phyloP scores from a whole-genome alignment of 2,888 invertebrate species.

The Keiferia lycopersicella region DNA sequence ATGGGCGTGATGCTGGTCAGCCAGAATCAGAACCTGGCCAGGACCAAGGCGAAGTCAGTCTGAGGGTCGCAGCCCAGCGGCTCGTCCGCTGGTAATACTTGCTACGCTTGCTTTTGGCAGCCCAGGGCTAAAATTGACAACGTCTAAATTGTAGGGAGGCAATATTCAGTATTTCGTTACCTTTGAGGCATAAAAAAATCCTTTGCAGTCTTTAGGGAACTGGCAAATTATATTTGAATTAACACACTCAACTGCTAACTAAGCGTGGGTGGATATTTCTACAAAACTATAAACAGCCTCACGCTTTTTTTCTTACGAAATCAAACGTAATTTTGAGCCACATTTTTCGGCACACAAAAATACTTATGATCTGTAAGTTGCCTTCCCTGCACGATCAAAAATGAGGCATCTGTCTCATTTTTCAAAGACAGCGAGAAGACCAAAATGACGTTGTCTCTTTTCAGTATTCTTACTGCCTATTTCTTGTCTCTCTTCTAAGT shows the following conservation, averaged over 20 bases:
- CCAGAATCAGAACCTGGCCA: slow-evolving; percentile 62
- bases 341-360: no score
- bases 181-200: no score
- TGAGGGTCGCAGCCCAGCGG: slow-evolving; percentile 69
- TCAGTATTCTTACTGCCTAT: slow-evolving; percentile 31
- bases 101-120: slow-evolving; percentile 70
- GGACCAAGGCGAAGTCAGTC: slow-evolving; percentile 73
- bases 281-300: no score
- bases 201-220: no score
- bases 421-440: slow-evolving; percentile 13
- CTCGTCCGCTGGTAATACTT: slow-evolving; percentile 59
- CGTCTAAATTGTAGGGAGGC: slow-evolving; percentile 48
- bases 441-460: slow-evolving; percentile 27
- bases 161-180: not conserved
- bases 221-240: no score
- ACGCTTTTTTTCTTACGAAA: not conserved
- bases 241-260: no score
- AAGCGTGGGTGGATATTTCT: no score
- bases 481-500: slow-evolving; percentile 29
- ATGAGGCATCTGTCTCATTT: no score
- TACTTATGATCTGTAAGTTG: slow-evolving; percentile 1
- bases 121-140: slow-evolving; percentile 61
- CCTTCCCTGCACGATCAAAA: slow-evolving; percentile 18
- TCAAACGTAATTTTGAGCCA: not conserved
- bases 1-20: slow-evolving; percentile 85